Evolutionary conservation across 2,113 vertebrate genomes (phyloP).

Genomic region (Pungitius pungitius): DNA sequence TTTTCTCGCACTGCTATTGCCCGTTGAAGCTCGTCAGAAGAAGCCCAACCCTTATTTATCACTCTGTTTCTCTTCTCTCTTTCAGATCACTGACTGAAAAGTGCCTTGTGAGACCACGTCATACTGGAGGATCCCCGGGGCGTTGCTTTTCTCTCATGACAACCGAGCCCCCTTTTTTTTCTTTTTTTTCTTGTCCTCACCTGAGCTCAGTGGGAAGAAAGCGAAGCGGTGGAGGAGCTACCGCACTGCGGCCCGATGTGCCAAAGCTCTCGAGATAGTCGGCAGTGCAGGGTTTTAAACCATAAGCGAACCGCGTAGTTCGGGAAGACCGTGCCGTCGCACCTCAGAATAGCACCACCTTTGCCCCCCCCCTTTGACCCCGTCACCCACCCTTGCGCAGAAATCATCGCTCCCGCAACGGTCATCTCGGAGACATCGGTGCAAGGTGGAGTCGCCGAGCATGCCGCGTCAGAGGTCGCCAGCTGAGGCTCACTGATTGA

Average conservation of each 20-base stretch:
- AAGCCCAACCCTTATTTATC: constrained; percentile 24
- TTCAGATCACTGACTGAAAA: constrained; percentile 87
- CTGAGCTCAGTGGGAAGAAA: constrained; percentile 61
- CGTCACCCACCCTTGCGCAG: constrained; percentile 17
- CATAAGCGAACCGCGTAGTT: constrained; percentile 60
- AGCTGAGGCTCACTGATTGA: constrained; percentile 83
- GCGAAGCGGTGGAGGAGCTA: constrained; percentile 40
- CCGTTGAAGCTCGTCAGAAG: constrained; percentile 25
- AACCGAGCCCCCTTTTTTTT: constrained; percentile 69
- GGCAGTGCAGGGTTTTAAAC: constrained; percentile 53
- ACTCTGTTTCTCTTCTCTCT: constrained; percentile 36
- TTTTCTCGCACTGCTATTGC: constrained; percentile 15
- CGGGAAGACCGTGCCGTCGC: constrained; percentile 77
- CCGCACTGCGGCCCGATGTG: constrained; percentile 54
- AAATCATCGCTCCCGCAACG: constrained; percentile 60
- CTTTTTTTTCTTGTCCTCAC: constrained; percentile 55
- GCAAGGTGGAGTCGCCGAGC: constrained; percentile 66
- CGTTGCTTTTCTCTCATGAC: constrained; percentile 20
- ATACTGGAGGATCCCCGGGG: constrained; percentile 76
- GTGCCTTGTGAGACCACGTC: constrained; percentile 87
- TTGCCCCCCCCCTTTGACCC: constrained; percentile 23
- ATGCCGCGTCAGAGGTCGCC: constrained; percentile 79
- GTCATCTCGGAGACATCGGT: constrained; percentile 69
- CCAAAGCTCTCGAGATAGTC: constrained; percentile 71
- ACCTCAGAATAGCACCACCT: constrained; percentile 57